These are phyloP conservation scores for Seira musarum DNA, from an alignment of 2,888 invertebrate species.

Conservation along the genomic window DNA sequence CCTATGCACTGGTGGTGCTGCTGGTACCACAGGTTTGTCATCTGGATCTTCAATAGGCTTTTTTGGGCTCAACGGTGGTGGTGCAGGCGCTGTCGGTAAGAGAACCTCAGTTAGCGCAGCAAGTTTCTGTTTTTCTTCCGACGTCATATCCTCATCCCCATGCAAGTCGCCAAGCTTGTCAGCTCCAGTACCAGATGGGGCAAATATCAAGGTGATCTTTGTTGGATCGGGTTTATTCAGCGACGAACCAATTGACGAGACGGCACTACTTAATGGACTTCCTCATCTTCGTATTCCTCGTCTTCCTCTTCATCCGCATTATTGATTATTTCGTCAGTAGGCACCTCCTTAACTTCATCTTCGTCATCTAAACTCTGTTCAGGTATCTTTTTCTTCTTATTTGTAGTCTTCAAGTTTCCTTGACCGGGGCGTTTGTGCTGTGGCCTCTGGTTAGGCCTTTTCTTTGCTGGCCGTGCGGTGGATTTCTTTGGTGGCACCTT, in stretches of 20 bases:
- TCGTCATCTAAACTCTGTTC: slow-evolving; percentile 30
- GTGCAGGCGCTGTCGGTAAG: slow-evolving; percentile 36
- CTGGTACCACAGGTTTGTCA: slow-evolving; percentile 43
- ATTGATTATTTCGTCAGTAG: not conserved
- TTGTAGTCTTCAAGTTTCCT: not conserved
- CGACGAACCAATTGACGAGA: not conserved
- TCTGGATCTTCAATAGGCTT: slow-evolving; percentile 35
- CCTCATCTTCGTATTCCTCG: slow-evolving; percentile 26
- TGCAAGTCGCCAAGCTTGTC: not conserved
- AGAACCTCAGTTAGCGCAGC: slow-evolving; percentile 35
- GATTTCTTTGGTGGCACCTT: not conserved
- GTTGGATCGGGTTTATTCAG: not conserved
- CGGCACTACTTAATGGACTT: not conserved
- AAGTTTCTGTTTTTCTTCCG: slow-evolving; percentile 46
- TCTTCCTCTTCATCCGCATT: slow-evolving; percentile 22
- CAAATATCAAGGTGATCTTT: slow-evolving; percentile 37
- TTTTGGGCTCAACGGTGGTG: slow-evolving; percentile 24
- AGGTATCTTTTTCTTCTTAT: not conserved
- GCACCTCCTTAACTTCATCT: slow-evolving; percentile 37
- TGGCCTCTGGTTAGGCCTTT: not conserved
- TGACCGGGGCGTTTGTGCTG: not conserved
- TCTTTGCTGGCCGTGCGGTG: not conserved
- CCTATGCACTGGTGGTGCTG: slow-evolving; percentile 19
- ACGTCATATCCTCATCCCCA: slow-evolving; percentile 24
- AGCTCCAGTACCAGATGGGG: slow-evolving; percentile 26